These are phyloP conservation scores for Mantis religiosa DNA, from an alignment of 2,888 invertebrate species.

Conservation along the genomic window DNA sequence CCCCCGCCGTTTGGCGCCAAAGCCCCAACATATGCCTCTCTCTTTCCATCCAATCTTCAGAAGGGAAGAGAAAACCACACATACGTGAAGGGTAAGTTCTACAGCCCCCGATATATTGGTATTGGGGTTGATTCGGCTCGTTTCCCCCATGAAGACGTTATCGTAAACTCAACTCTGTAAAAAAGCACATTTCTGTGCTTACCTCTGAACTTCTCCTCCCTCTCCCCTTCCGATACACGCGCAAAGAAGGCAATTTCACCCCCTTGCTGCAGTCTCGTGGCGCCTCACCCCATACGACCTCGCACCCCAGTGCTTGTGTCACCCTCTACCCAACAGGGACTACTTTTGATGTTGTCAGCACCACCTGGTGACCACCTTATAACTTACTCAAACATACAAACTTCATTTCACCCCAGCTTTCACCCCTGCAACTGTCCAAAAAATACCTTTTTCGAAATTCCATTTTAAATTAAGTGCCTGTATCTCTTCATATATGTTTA, in stretches of 20 bases:
- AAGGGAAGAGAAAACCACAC: neutral
- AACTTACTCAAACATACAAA: constrained; percentile 18
- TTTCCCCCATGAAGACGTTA: constrained; percentile 20
- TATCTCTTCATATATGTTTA: neutral
- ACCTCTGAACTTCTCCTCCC: constrained; percentile 10
- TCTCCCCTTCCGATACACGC: neutral
- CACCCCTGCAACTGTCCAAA: neutral
- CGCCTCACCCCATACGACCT: neutral
- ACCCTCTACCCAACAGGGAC: constrained; percentile 12
- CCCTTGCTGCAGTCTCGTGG: neutral
- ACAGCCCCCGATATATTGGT: constrained; percentile 22
- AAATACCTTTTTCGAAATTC: neutral
- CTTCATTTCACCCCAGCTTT: neutral
- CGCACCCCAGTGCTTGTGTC: neutral
- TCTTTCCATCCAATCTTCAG: neutral
- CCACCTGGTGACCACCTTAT: constrained; percentile 24
- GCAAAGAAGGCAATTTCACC: constrained; percentile 18
- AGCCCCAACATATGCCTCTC: neutral
- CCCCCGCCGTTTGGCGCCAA: neutral
- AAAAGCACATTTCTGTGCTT: constrained; percentile 15
- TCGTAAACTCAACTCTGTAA: constrained; percentile 15
- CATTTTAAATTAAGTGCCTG: neutral
- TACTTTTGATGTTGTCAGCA: constrained; percentile 20
- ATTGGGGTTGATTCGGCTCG: constrained; percentile 24
- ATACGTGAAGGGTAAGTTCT: constrained; percentile 16